Conservation (phyloP, 2,113 vertebrate genomes). For the Hippopotamus amphibius region DNA sequence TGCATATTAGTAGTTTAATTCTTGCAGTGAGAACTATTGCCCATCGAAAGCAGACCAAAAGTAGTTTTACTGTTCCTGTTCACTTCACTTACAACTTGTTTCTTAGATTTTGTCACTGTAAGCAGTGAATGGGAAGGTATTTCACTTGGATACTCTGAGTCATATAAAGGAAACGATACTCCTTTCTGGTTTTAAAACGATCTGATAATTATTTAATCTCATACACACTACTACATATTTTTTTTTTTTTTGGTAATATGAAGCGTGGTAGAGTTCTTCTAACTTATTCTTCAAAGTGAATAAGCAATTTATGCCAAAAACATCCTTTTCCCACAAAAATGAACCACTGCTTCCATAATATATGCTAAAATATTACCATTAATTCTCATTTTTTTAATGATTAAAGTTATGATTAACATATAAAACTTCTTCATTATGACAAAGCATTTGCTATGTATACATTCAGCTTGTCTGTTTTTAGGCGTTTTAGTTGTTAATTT, state of each 20-base stretch:
- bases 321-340: not conserved
- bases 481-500: not conserved
- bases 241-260: not conserved
- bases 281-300: not conserved
- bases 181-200: slow-evolving; percentile 28
- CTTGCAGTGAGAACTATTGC: not conserved
- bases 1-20: not conserved
- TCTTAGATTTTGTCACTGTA: not conserved
- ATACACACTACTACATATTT: not conserved
- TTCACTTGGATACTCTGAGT: not conserved
- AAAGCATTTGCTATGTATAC: not conserved
- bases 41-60: not conserved
- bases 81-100: not conserved
- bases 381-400: not conserved
- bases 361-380: not conserved
- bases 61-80: not conserved
- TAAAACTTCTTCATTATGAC: not conserved
- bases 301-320: not conserved
- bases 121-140: not conserved
- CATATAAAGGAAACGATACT: not conserved
- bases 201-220: not conserved
- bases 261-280: not conserved
- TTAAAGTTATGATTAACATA: not conserved
- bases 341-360: not conserved
- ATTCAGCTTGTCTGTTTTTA: not conserved